A percentile compares a stretch with the other conserved stretches of the same genome.
phyloP scores from a whole-genome alignment of 2,797 vertebrate genomes.

The Acridotheres tristis region DNA sequence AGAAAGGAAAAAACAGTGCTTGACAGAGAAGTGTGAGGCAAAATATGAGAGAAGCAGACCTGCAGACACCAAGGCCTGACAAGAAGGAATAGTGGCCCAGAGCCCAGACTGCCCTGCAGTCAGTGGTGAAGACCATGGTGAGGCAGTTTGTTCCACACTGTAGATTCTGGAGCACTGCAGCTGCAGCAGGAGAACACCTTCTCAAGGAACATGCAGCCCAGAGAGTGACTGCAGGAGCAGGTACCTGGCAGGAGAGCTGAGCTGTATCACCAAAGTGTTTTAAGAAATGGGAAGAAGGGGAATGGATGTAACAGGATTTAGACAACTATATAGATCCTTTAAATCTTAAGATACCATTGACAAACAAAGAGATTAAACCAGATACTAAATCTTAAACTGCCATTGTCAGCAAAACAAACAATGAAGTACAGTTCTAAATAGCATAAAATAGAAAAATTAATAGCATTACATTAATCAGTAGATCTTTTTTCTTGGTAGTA shows the following conservation, averaged over 20 bases:
- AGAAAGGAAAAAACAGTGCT: neutral
- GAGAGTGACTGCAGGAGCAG: neutral
- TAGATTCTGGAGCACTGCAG: neutral
- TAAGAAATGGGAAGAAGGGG: neutral
- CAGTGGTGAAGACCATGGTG: accelerated
- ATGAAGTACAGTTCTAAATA: neutral
- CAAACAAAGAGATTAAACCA: conserved; percentile 30
- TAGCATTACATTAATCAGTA: conserved; percentile 5
- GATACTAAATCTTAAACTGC: conserved; percentile 43
- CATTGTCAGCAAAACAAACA: conserved; percentile 47
- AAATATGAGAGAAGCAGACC: neutral
- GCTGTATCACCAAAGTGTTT: neutral
- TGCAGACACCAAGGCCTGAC: neutral
- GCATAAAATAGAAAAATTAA: conserved; percentile 54
- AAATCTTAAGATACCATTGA: conserved; percentile 27
- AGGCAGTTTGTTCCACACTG: accelerated
- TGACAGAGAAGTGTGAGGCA: neutral
- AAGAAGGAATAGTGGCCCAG: accelerated
- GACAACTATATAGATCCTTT: neutral
- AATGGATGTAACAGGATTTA: neutral
- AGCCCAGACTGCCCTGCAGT: neutral
- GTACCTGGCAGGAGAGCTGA: neutral
- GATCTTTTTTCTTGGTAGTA: conserved; percentile 40
- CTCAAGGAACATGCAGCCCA: neutral
- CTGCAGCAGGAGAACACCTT: neutral